Conservation (phyloP, 2,797 vertebrate genomes). For the Sebastes alutus region DNA sequence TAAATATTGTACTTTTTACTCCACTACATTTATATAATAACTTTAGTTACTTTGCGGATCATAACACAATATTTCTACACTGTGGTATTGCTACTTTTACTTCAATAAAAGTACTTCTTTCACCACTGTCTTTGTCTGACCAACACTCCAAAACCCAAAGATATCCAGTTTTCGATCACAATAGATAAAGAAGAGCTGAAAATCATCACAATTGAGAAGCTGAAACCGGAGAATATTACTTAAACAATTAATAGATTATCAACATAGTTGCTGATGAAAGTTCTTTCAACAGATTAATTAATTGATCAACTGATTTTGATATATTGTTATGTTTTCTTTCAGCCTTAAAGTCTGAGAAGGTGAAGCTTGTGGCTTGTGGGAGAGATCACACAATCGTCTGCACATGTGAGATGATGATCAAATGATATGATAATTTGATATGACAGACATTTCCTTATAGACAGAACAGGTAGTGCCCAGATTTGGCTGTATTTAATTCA, state of each 20-base stretch:
- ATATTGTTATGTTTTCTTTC: conserved; percentile 47
- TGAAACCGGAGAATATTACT: not conserved
- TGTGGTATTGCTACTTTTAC: too few relatives aligned
- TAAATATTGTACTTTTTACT: too few relatives aligned
- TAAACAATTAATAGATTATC: not conserved
- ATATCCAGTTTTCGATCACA: too few relatives aligned
- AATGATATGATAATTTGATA: not conserved
- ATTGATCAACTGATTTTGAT: not conserved
- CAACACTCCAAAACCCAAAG: too few relatives aligned
- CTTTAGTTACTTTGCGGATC: not conserved
- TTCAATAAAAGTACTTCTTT: too few relatives aligned
- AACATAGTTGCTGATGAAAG: not conserved
- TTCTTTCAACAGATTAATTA: not conserved
- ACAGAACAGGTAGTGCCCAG: not conserved
- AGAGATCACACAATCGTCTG: conserved; percentile 90
- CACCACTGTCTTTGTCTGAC: too few relatives aligned
- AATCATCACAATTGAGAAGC: not conserved
- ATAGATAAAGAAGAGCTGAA: not conserved
- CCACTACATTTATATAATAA: not conserved
- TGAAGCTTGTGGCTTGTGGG: conserved; percentile 89
- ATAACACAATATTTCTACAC: too few relatives aligned
- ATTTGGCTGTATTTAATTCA: not conserved
- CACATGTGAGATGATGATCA: conserved; percentile 83
- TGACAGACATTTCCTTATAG: not conserved
- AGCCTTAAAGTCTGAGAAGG: conserved; percentile 90